These are phyloP conservation scores for Ptychoptera albimana DNA, from an alignment of 2,888 invertebrate species.

Conservation along the genomic window DNA sequence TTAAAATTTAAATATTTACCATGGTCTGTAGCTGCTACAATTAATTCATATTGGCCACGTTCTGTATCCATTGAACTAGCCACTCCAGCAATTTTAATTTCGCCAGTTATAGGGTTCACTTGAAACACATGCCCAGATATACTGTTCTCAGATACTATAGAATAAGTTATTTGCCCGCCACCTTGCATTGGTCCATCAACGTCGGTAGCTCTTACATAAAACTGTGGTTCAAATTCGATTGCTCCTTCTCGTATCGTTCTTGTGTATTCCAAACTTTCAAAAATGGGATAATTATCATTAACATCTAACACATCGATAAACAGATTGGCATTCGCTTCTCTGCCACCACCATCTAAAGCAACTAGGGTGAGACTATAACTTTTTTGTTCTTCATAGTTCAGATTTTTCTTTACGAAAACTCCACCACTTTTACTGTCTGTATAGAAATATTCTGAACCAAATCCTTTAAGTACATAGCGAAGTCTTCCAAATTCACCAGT, in stretches of 20 bases:
- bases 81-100: conserved; percentile 44
- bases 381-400: conserved; percentile 69
- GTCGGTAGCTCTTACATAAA: conserved; percentile 64
- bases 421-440: conserved; percentile 51
- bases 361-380: conserved; percentile 65
- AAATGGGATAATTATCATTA: conserved; percentile 61
- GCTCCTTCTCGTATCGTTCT: conserved; percentile 64
- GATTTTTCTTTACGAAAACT: conserved; percentile 41
- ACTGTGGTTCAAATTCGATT: conserved; percentile 59
- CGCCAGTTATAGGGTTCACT: conserved; percentile 53
- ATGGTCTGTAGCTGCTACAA: conserved; percentile 51
- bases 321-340: conserved; percentile 50
- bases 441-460: conserved; percentile 60
- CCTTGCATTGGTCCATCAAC: conserved; percentile 58
- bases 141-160: conserved; percentile 50
- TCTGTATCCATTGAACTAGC: conserved; percentile 59
- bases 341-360: conserved; percentile 67
- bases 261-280: conserved; percentile 52
- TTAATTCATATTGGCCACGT: conserved; percentile 53
- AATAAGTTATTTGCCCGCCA: conserved; percentile 48
- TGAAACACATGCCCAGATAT: conserved; percentile 45
- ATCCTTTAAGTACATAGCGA: conserved; percentile 58
- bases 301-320: conserved; percentile 56
- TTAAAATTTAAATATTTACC: conserved; percentile 28
- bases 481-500: conserved; percentile 55